Conservation (phyloP, 2,797 vertebrate species). For the Sebastes steindachneri region DNA sequence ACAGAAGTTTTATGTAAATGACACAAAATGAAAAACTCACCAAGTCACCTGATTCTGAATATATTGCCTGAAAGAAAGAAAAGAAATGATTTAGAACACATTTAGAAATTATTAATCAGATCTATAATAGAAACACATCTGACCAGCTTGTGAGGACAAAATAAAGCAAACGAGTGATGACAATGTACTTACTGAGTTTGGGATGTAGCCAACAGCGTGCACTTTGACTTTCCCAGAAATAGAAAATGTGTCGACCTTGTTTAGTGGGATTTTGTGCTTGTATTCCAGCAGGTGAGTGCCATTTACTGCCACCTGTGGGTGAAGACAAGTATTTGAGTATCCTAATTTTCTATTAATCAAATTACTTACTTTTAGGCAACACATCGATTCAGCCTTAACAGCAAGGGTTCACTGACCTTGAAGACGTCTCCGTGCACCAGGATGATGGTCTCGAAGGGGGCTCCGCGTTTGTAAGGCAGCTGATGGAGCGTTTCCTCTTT, state of each 20-base stretch:
- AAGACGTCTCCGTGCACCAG: constrained; percentile 89
- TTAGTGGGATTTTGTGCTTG: constrained; percentile 87
- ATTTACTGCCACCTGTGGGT: constrained; percentile 91
- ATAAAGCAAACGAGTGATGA: background rate
- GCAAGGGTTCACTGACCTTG: constrained; percentile 83
- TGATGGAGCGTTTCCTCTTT: constrained; percentile 88
- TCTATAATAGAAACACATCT: background rate
- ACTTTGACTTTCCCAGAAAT: constrained; percentile 91
- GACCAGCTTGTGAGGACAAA: background rate
- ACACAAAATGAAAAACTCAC: constrained; percentile 70
- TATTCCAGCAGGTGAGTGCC: constrained; percentile 90
- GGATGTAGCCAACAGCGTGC: constrained; percentile 86
- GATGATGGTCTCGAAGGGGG: constrained; percentile 91
- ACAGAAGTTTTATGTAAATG: background rate
- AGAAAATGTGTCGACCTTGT: constrained; percentile 90
- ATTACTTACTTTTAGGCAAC: accelerated
- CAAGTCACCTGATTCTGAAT: constrained; percentile 84
- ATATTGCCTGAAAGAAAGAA: constrained; percentile 75
- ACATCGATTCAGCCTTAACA: background rate
- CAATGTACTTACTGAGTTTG: constrained; percentile 84
- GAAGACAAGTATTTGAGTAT: background rate
- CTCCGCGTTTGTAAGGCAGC: constrained; percentile 90
- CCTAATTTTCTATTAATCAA: background rate
- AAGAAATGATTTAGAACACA: background rate
- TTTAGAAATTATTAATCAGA: background rate